phyloP scores from a whole-genome alignment of 2,888 invertebrate genomes.

The Lepidocyrtoides sp. region DNA sequence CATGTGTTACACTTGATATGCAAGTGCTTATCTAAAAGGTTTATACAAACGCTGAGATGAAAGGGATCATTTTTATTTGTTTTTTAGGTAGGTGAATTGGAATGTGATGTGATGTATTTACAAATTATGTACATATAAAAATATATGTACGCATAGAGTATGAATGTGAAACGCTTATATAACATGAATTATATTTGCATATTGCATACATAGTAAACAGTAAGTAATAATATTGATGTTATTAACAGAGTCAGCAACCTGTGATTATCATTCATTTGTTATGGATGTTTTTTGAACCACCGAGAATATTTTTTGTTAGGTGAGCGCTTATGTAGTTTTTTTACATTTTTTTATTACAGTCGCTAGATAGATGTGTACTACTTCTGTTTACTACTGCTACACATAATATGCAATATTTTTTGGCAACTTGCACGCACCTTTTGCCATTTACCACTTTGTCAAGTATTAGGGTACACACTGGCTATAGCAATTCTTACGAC shows the following conservation, averaged over 20 bases:
- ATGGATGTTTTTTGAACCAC: not conserved
- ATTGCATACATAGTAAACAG: not conserved
- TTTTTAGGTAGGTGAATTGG: not conserved
- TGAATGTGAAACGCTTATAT: no score
- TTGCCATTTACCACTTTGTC: constrained; percentile 53
- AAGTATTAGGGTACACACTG: constrained; percentile 55
- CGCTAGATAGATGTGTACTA: not conserved
- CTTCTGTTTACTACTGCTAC: not conserved
- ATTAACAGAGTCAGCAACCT: not conserved
- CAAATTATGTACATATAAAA: no score
- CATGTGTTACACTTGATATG: not conserved
- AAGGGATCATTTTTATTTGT: not conserved
- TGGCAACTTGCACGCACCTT: constrained; percentile 63
- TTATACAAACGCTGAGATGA: not conserved
- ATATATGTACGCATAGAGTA: not conserved
- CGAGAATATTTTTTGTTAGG: not conserved
- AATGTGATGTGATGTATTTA: not conserved
- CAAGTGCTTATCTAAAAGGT: not conserved
- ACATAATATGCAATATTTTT: not conserved
- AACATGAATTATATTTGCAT: no score
- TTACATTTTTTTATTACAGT: not conserved
- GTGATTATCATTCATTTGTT: constrained; percentile 1
- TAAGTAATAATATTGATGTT: no score
- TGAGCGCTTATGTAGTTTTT: not conserved
- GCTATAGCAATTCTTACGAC: not conserved